A percentile compares a stretch with the other conserved stretches of the same genome.
Evolutionary conservation across 2,113 vertebrate genomes (phyloP).

Genomic region (Nothoprocta perdicaria): DNA sequence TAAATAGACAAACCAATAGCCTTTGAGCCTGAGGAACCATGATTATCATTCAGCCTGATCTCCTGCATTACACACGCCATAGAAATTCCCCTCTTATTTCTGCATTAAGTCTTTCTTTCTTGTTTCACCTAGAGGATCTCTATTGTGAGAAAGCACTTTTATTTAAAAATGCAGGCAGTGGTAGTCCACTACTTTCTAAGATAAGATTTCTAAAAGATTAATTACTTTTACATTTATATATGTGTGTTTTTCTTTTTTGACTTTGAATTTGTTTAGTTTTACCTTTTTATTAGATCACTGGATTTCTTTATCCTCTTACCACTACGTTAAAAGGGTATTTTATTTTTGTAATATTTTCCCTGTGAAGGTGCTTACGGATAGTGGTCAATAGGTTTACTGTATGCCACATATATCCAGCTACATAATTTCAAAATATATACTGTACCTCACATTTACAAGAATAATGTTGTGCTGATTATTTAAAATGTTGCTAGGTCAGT

Average conservation of each 20-base stretch:
- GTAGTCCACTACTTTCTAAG: neutral
- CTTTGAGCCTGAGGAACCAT: neutral
- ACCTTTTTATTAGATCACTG: constrained; percentile 28
- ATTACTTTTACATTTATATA: constrained; percentile 42
- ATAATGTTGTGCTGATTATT: neutral
- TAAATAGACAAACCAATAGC: neutral
- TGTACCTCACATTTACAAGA: neutral
- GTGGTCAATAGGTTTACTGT: neutral
- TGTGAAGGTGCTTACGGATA: neutral
- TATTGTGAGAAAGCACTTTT: neutral
- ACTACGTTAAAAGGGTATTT: constrained; percentile 8
- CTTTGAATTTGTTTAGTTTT: constrained; percentile 37
- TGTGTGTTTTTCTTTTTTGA: neutral
- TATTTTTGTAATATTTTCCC: neutral
- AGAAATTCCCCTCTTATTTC: neutral
- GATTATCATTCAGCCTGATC: neutral
- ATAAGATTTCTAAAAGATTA: constrained; percentile 38
- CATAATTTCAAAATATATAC: neutral
- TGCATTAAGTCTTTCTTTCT: neutral
- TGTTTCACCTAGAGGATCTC: neutral
- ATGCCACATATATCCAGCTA: rapidly evolving
- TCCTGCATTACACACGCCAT: neutral
- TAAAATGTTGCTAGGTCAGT: neutral
- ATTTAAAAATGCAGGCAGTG: constrained; percentile 13
- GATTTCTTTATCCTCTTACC: constrained; percentile 8